Evolutionary conservation across 53 echinoderm and acorn worm species (phyloP), one percentile per base, ranked within the genome.

Genomic region (Paracentrotus lividus): DNA sequence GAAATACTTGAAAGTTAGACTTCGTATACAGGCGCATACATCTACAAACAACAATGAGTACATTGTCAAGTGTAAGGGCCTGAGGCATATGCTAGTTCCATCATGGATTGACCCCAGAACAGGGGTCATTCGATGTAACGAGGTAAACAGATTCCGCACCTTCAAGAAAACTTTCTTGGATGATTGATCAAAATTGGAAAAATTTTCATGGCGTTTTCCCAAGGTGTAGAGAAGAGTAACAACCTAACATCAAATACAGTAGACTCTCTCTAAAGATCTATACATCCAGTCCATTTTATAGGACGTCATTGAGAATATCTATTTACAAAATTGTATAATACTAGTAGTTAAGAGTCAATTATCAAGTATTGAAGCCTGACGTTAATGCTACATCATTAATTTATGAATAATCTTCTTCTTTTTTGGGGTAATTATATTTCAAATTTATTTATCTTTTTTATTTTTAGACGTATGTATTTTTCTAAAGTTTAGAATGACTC

Each of bases 171-270:
- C 86, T 59, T 60, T 89, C 89, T 60, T 64, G 44, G 64, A 89
- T 89, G 89, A 89, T 89, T 89, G 89, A 89, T 89, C 89, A 89
- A 89, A 89, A 89, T 89, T 61, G 89, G 89, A 40, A 89, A 89
- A 86, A 89, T 40, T 56, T 87, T 87, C 87, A 87, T 89, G 64
- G 64, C 53, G 33, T 86, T 38, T 34, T 31, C 86, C 56, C 86
- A 86, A 86, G 86, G 86, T 86, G 86, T 52, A 34, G 31, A n/a
- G n/a, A n/a, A n/a, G n/a, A n/a, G n/a, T n/a, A 56, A 14, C 86
- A 85, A 24, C 86, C 53, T 81, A 45, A 76, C 47, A 47, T 81
- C 81, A 14, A n/a, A n/a, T n/a, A n/a, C n/a, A n/a, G n/a, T 81
- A 47, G 26, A 81, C 47, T 81, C 49, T 26, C 81, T 43, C 47